Evolutionary conservation across 2,888 invertebrate species (phyloP).

Genomic region (Meloe dianella): DNA sequence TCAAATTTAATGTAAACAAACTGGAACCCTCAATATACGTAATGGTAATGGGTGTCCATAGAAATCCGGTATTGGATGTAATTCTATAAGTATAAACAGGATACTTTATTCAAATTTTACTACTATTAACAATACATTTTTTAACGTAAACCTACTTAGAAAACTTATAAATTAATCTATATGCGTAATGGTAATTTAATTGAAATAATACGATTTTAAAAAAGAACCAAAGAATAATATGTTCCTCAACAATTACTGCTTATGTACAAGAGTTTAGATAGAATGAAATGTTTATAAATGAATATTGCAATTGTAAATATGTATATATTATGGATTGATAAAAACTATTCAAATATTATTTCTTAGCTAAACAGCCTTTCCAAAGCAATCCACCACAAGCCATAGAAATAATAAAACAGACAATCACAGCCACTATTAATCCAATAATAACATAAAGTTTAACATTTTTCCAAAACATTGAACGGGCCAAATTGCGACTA

Average conservation of each 20-base stretch:
- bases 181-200: not conserved
- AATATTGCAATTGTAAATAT: too few relatives aligned
- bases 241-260: not conserved
- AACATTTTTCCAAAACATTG: conserved; percentile 93
- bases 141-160: not conserved
- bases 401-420: conserved; percentile 87
- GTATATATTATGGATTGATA: not conserved
- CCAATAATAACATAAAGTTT: conserved; percentile 83
- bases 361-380: conserved; percentile 67
- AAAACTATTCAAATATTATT: conserved; percentile 37
- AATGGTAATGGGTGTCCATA: not conserved
- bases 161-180: conserved; percentile 1
- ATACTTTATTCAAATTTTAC: not conserved
- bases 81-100: not conserved
- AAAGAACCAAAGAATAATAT: too few relatives aligned
- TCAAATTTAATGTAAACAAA: not conserved
- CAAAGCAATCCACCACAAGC: conserved; percentile 85
- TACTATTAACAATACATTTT: not conserved
- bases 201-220: not conserved
- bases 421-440: conserved; percentile 68
- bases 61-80: not conserved
- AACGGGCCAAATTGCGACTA: conserved; percentile 83
- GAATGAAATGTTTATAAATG: not conserved
- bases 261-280: not conserved
- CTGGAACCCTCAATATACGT: not conserved